Evolutionary conservation across 2,888 invertebrate species (phyloP), one percentile per base, ranked within the genome.

Genomic region (Pharmacophagus antenor): DNA sequence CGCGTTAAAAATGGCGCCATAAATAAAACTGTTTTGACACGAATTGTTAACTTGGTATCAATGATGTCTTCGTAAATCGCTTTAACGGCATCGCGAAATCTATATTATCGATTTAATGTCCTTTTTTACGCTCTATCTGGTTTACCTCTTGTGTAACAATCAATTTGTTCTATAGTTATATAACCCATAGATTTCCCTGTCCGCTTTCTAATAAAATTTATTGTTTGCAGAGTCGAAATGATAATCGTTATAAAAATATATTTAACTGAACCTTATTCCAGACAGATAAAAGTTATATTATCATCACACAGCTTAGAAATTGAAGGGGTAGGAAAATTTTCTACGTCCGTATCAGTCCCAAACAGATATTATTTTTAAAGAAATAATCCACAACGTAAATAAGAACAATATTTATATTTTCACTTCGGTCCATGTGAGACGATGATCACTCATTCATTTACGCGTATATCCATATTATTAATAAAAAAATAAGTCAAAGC

Each of bases 1-100:
- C 63, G 57, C 62, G 62, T 63, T 66, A 64, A 65, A 67, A 56
- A 68, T 37, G 53, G 52, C 63, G 65, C 56, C 48, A 67, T 74
- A 70, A 74, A 71, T 68, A 68, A 69, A 53, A 68, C 67, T 74
- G 69, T 75, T 74, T 76, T 75, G 69, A 69, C 71, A 70, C 64
- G 63, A 67, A 70, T 63, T 52, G 70, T 67, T 61, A 74, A 73
- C 65, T 62, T 61, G 63, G 60, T 61, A 65, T 63, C 62, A 68
- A 67, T 70, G 70, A 64, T 65, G 62, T 60, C 64, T 65, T 61
- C 58, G 63, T 56, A 48, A 62, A 64, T 65, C 64, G 61, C 48
- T 48, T 68, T 68, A 65, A 64, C 52, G 55, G 58, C 48, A 51
- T 20, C 20, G 25, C 15, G 55, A 55, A 57, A 63, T 65, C 44